phyloP scores from a whole-genome alignment of 1,140 invertebrate genomes.

The Procambarus clarkii region DNA sequence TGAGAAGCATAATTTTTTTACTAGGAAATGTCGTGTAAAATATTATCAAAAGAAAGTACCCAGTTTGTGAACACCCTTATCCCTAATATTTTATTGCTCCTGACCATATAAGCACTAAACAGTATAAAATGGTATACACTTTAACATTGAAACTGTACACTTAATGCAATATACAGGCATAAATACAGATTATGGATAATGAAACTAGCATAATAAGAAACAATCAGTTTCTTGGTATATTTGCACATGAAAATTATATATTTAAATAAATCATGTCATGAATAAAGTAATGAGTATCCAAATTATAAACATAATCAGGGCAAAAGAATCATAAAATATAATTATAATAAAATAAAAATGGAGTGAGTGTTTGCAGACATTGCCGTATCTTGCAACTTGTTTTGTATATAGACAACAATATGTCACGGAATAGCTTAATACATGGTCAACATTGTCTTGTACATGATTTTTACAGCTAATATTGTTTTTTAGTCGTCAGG shows the following conservation, averaged over 20 bases:
- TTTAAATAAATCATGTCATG: conserved; percentile 32
- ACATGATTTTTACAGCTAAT: neutral
- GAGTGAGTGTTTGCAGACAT: neutral
- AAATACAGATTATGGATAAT: neutral
- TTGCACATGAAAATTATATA: conserved; percentile 33
- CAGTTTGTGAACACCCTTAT: too few species aligned
- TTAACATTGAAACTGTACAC: too few species aligned
- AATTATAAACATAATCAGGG: conserved; percentile 26
- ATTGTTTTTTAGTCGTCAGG: neutral
- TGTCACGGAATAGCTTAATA: neutral
- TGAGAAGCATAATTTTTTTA: too few species aligned
- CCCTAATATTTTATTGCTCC: too few species aligned
- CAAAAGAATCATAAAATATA: neutral
- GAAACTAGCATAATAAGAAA: neutral
- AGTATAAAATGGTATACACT: too few species aligned
- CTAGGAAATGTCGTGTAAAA: too few species aligned
- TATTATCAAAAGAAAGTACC: too few species aligned
- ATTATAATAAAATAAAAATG: neutral
- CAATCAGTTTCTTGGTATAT: conserved; percentile 28
- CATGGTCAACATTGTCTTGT: neutral
- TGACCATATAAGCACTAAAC: too few species aligned
- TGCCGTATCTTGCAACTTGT: neutral
- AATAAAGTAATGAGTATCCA: conserved; percentile 37
- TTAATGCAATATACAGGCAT: too few species aligned
- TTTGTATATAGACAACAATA: neutral